A percentile compares a stretch with the other conserved stretches of the same genome.
Evolutionary conservation across 2,797 vertebrate genomes (phyloP).

Genomic region (Pygocentrus nattereri): DNA sequence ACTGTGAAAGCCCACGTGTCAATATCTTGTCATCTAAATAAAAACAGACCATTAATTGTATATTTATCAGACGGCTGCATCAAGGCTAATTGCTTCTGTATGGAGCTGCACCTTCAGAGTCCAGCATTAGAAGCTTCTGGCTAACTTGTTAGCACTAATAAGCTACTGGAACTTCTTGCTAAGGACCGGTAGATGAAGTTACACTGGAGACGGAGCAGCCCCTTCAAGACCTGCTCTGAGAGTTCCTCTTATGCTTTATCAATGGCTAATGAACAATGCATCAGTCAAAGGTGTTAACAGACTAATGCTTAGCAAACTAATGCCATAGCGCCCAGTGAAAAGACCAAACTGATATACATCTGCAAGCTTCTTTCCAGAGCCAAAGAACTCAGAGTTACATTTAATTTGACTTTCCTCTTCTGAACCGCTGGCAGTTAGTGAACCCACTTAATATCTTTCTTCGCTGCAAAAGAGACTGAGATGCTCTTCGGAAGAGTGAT

Average conservation of each 20-base stretch:
- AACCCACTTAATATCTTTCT: conserved; percentile 11
- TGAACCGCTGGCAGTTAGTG: background rate
- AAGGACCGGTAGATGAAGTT: background rate
- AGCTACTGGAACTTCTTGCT: conserved; percentile 22
- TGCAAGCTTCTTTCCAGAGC: background rate
- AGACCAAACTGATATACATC: background rate
- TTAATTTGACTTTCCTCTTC: conserved; percentile 4
- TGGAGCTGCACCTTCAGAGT: conserved; percentile 13
- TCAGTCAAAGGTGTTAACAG: background rate
- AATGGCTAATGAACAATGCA: conserved; percentile 44
- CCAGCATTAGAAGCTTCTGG: background rate
- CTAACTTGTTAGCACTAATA: conserved; percentile 52
- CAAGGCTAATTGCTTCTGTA: conserved; percentile 37
- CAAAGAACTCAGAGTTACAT: background rate
- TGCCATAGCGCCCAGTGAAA: background rate
- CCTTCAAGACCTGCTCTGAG: conserved; percentile 22
- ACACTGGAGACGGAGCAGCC: background rate
- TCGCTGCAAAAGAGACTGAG: conserved; percentile 16
- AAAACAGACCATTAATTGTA: conserved; percentile 35
- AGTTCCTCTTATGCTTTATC: conserved; percentile 35
- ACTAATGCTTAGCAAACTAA: background rate
- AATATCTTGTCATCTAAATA: conserved; percentile 18
- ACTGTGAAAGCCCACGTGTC: background rate
- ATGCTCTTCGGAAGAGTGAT: conserved; percentile 32
- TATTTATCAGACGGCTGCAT: conserved; percentile 38